Evolutionary conservation across 2,113 vertebrate species (phyloP), one percentile per base, ranked within the genome.

Genomic region (Balaeniceps rex): DNA sequence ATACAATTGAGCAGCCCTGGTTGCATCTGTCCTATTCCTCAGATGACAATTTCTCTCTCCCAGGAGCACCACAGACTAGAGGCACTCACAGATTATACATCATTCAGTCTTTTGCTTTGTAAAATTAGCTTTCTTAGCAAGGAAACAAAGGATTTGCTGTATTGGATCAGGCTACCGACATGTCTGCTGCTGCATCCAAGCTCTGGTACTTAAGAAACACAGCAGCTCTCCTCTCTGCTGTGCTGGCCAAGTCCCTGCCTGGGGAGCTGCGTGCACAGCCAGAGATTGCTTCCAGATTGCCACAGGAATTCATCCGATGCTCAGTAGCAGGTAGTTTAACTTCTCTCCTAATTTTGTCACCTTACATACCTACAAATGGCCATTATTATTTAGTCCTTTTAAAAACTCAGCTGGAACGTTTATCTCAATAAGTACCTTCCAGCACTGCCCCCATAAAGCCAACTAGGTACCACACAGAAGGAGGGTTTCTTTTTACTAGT

Each of bases 61-160:
- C 87, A 93, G 78, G 93, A 96, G 93, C 40, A 31, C 81, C 87
- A 25, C 89, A 93, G 78, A 93, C 82, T 66, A 83, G 63, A 94
- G 66, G 78, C 63, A 52, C 75, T 94, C 78, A 25, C 77, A 93
- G 89, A 86, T 94, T 91, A 86, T 42, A 90, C 42, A 93, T 91
- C 84, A 81, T 28, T 84, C 72, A 54, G 69, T 36, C 72, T 69
- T 84, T 60, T 71, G 63, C 93, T 93, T 86, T 47, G 60, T 79
- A 80, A 70, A 91, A 95, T 94, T 93, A 96, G 91, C 94, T 86
- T 96, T 86, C 93, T 78, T 92, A 88, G 91, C 85, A 15, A 88
- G 82, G 94, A 96, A 92, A 97, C 93, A 95, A 97, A 96, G 93
- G 96, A 91, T 91, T 91, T 95, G 78, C 91, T 83, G 89, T 86